A percentile compares a stretch with the other conserved stretches of the same genome.
Evolutionary conservation across 2,797 vertebrate species (phyloP).

Genomic region (Gallinago solitaria): DNA sequence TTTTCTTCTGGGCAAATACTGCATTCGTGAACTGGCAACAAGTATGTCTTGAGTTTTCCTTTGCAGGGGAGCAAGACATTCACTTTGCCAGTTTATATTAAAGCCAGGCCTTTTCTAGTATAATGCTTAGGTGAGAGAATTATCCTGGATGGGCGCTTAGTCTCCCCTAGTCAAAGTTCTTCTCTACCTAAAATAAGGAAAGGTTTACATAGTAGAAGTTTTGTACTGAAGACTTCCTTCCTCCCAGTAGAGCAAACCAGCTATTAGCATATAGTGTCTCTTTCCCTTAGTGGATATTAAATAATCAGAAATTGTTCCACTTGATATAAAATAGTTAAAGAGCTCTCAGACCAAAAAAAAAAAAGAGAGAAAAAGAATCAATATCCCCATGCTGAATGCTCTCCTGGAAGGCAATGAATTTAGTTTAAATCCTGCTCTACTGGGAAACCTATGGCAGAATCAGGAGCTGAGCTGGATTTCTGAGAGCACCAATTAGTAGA

Average conservation of each 20-base stretch:
- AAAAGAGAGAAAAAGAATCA: background rate
- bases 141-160: background rate
- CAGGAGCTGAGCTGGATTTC: background rate
- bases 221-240: background rate
- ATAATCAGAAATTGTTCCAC: slow-evolving; percentile 18
- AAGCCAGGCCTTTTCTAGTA: background rate
- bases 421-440: background rate
- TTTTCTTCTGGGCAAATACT: background rate
- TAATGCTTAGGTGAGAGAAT: background rate
- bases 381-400: background rate
- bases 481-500: background rate
- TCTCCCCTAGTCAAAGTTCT: background rate
- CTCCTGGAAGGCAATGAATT: background rate
- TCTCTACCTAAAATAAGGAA: slow-evolving; percentile 7
- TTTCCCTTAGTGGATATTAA: slow-evolving; percentile 27
- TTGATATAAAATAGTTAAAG: slow-evolving; percentile 16
- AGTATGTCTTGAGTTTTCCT: background rate
- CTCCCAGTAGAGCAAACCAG: background rate
- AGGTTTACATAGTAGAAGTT: background rate
- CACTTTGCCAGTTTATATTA: background rate
- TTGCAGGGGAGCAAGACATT: background rate
- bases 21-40: background rate
- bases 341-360: background rate
- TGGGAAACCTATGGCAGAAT: background rate
- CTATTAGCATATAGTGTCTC: background rate